Base-by-base conservation (phyloP, 2,797 vertebrate species). In the Sebastes baramenuke region DNA sequence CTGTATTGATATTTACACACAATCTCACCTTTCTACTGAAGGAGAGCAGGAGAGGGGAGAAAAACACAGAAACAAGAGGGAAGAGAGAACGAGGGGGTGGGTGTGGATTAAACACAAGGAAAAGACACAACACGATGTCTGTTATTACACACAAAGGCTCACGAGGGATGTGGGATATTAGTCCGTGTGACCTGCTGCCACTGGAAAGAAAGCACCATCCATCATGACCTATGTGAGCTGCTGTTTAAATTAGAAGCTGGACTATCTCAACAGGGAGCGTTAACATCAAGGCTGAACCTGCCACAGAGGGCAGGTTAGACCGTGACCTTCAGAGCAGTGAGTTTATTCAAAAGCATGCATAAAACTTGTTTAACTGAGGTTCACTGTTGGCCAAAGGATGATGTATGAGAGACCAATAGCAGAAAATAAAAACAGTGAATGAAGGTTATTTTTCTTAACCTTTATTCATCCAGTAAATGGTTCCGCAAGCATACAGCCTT, bases 181-280 rank as follows among this genome's bases (percentile, higher is more conserved):
- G 82, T 85, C 69, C 12, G 61, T 67, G 76, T 84, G 86, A 88
- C 88, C 91, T 86, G 75, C 85, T 90, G 92, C 76, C 87, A 84
- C 79, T 75, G 72, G 54, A 74, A 59, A 79, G 75, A 86, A 79
- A 89, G 79, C 76, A 6, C 77, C 90, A 94, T 95, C 87, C 85
- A 94, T 94, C 92, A 93, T 80, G 81, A 89, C 82, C 76, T 71
- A 29, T 67, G 66, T 72, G 78, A 85, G 84, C 80, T 79, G 67
- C 65, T 77, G 68, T 82, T 86, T 78, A 76, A 78, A 90, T 88
- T 68, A 85, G 36, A 82, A 61, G 67, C 68, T 61, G 69, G 60
- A 75, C 46, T 32, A 65, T 80, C 72, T 88, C 78, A 72, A 76
- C 38, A 16, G 36, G 70, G 72, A 71, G 62, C 49, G 79, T 80